Conservation (phyloP, 2,888 invertebrate genomes). For the Harpalus rufipes region DNA sequence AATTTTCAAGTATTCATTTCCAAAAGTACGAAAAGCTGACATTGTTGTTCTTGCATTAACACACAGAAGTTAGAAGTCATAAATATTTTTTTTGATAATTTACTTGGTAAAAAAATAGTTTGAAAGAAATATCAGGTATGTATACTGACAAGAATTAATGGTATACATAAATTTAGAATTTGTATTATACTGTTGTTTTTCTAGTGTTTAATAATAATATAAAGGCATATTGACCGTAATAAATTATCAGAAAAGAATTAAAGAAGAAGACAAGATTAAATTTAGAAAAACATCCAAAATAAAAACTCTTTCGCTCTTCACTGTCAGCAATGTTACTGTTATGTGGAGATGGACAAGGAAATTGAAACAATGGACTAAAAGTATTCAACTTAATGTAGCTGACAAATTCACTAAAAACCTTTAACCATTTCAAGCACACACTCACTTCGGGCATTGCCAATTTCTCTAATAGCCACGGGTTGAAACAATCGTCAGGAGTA, state of each 20-base stretch:
- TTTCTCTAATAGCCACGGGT: slow-evolving; percentile 44
- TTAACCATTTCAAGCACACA: slow-evolving; percentile 45
- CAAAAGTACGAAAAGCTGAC: too few species aligned
- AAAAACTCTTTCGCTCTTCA: too few species aligned
- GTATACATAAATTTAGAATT: neutral
- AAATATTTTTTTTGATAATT: too few species aligned
- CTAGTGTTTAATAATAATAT: neutral
- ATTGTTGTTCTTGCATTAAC: too few species aligned
- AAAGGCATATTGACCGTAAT: neutral
- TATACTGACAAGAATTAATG: neutral
- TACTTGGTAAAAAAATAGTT: neutral
- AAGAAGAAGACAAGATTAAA: neutral
- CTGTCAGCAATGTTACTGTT: neutral
- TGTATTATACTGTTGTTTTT: neutral
- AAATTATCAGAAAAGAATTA: neutral
- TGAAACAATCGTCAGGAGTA: slow-evolving; percentile 45
- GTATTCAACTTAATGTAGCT: slow-evolving; percentile 19
- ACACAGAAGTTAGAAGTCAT: too few species aligned
- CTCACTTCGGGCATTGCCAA: slow-evolving; percentile 1
- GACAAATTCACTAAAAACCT: slow-evolving; percentile 33
- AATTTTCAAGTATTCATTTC: too few species aligned
- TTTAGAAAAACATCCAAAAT: neutral
- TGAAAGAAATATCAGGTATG: neutral
- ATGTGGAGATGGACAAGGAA: slow-evolving; percentile 10
- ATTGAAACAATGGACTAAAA: slow-evolving; percentile 27